phyloP scores from a whole-genome alignment of 2,113 vertebrate genomes.

The Eolophus roseicapilla region DNA sequence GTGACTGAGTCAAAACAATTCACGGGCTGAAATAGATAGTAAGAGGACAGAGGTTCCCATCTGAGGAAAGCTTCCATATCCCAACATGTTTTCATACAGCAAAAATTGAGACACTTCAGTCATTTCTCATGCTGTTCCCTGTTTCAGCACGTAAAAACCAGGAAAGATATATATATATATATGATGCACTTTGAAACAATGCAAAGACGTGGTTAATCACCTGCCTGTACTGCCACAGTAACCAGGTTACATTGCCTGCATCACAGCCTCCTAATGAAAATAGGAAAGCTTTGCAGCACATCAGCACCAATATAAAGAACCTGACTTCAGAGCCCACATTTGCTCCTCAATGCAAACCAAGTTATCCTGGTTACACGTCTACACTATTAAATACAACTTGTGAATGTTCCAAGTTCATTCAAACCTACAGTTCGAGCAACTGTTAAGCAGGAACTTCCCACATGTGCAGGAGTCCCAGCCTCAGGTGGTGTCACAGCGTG shows the following conservation, averaged over 20 bases:
- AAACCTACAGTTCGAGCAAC: background rate
- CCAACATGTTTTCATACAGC: background rate
- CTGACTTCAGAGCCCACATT: accelerated
- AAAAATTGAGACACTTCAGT: background rate
- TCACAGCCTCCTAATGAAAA: background rate
- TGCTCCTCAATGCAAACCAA: background rate
- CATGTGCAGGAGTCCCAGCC: accelerated
- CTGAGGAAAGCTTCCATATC: background rate
- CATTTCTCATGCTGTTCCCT: accelerated
- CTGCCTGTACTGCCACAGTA: background rate
- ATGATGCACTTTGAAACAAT: background rate
- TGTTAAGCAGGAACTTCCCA: background rate
- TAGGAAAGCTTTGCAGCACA: background rate
- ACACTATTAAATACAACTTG: background rate
- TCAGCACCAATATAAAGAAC: background rate
- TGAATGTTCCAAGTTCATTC: background rate
- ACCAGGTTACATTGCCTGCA: background rate
- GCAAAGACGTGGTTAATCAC: background rate
- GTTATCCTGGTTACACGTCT: background rate
- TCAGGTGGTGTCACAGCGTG: accelerated
- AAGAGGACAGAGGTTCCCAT: background rate
- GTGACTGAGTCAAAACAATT: background rate
- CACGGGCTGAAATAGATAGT: background rate
- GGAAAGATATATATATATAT: background rate
- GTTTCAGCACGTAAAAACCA: background rate